Conservation (phyloP, 2,113 vertebrate genomes). For the Coptodon rendalli region DNA sequence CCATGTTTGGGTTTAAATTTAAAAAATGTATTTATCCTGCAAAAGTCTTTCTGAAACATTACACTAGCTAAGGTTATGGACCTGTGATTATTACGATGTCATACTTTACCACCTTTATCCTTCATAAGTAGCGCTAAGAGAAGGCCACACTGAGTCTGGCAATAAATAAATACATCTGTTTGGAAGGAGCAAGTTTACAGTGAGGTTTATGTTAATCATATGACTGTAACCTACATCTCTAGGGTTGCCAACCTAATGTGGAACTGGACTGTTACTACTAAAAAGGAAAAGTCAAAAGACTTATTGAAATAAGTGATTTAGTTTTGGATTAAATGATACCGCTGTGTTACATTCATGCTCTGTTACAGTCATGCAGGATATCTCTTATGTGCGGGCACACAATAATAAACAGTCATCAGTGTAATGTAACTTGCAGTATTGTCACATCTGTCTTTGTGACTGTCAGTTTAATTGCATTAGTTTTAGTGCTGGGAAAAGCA, state of each 20-base stretch:
- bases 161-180: not conserved
- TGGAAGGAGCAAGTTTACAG: not conserved
- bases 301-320: not conserved
- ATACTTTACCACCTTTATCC: accelerated
- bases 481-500: not conserved
- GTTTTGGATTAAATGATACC: not conserved
- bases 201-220: not conserved
- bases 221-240: not conserved
- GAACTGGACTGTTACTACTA: not conserved
- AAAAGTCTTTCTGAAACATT: not conserved
- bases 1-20: not conserved
- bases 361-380: not conserved
- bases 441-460: not conserved
- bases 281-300: not conserved
- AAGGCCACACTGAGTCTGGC: not conserved
- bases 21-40: accelerated
- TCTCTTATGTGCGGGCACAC: not conserved
- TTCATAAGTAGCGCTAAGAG: not conserved
- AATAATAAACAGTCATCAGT: not conserved
- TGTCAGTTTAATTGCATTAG: not conserved
- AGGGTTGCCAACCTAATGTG: not conserved
- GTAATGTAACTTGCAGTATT: not conserved
- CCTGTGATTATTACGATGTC: accelerated
- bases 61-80: not conserved
- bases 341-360: not conserved